Conservation (phyloP, 2,888 invertebrate genomes). For the Drosophila monieri region DNA sequence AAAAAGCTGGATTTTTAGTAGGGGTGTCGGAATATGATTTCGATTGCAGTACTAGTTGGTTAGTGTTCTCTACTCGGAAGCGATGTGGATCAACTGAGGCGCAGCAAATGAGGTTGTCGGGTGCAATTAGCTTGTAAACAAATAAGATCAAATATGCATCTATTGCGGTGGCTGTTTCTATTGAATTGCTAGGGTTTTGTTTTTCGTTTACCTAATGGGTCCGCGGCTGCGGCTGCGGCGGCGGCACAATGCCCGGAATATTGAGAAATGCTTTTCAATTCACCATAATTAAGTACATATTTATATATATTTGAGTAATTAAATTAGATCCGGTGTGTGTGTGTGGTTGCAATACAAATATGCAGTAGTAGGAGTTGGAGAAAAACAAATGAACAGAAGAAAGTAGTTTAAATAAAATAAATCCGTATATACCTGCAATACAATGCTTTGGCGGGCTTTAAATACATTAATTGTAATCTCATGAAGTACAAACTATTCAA, state of each 20-base stretch:
- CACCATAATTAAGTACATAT: constrained; percentile 37
- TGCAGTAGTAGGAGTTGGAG: constrained; percentile 38
- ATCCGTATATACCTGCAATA: constrained; percentile 38
- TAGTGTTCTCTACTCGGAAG: constrained; percentile 37
- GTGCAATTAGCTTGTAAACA: constrained; percentile 54
- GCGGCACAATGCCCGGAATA: constrained; percentile 82
- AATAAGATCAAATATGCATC: constrained; percentile 23
- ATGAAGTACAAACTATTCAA: constrained; percentile 11
- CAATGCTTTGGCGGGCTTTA: constrained; percentile 22
- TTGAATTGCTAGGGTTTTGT: constrained; percentile 14
- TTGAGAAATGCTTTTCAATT: constrained; percentile 80
- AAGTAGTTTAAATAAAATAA: constrained; percentile 35
- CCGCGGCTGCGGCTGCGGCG: constrained; percentile 80
- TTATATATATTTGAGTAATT: constrained; percentile 32
- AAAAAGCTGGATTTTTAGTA: constrained; percentile 21
- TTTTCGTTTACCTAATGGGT: constrained; percentile 80
- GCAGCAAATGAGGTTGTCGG: constrained; percentile 44
- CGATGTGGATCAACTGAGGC: constrained; percentile 23
- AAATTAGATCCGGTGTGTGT: constrained; percentile 36
- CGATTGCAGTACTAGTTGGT: constrained; percentile 39
- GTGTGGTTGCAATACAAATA: constrained; percentile 42
- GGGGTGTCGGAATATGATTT: constrained; percentile 20
- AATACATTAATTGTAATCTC: constrained; percentile 1
- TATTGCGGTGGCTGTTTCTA: constrained; percentile 12
- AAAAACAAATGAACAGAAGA: constrained; percentile 37